A percentile compares a stretch with the other conserved stretches of the same genome.
phyloP scores from a whole-genome alignment of 2,113 vertebrate genomes.

The Indri indri region DNA sequence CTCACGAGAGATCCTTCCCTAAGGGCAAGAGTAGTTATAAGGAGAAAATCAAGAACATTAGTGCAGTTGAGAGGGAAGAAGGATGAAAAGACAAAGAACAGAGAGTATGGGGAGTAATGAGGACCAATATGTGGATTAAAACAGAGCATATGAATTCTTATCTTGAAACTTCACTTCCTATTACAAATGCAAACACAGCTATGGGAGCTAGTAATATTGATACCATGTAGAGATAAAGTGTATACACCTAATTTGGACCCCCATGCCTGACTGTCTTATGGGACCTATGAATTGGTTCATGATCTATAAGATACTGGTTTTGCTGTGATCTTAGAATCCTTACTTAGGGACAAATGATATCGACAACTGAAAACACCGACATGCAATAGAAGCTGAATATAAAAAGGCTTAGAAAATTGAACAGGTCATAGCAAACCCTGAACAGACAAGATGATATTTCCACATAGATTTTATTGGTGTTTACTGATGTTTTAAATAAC shows the following conservation, averaged over 20 bases:
- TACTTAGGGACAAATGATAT: background rate
- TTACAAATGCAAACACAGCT: background rate
- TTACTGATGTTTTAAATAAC: background rate
- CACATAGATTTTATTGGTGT: background rate
- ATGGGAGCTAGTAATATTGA: background rate
- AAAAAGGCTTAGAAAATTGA: background rate
- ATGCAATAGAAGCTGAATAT: background rate
- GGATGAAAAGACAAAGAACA: background rate
- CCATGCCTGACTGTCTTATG: background rate
- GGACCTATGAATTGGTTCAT: background rate
- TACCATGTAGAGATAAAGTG: background rate
- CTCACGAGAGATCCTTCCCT: background rate
- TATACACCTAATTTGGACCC: background rate
- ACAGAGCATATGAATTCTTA: background rate
- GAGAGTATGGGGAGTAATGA: background rate
- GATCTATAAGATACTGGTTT: background rate
- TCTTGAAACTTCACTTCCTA: background rate
- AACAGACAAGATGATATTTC: background rate
- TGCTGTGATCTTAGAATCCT: background rate
- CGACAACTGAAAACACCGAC: background rate
- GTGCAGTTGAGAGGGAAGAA: background rate
- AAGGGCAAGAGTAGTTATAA: background rate
- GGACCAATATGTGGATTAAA: background rate
- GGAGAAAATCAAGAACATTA: background rate
- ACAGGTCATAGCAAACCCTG: background rate